Evolutionary conservation across 2,113 vertebrate genomes (phyloP).

Genomic region (Taxidea taxus): DNA sequence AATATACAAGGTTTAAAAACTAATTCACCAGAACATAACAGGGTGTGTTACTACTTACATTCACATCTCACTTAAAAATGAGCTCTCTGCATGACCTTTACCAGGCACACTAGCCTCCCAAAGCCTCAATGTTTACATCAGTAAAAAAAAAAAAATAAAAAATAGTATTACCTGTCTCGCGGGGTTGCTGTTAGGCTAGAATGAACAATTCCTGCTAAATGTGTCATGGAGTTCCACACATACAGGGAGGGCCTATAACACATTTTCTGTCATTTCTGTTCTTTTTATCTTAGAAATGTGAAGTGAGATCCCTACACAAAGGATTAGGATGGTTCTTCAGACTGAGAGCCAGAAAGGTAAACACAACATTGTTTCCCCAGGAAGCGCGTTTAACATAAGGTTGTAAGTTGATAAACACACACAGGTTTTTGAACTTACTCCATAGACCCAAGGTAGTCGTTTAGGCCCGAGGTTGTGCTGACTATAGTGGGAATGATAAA

Average conservation of each 20-base stretch:
- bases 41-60: background rate
- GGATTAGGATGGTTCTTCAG: background rate
- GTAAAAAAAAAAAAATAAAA: background rate
- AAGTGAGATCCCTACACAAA: background rate
- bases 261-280: background rate
- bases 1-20: background rate
- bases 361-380: background rate
- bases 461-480: background rate
- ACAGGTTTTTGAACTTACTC: background rate
- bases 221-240: background rate
- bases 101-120: background rate
- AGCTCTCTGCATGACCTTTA: background rate
- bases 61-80: constrained; percentile 26
- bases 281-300: background rate
- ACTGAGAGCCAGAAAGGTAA: background rate
- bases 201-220: background rate
- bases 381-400: background rate
- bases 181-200: constrained; percentile 3
- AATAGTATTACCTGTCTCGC: background rate
- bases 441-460: background rate
- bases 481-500: background rate
- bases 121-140: background rate
- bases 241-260: background rate
- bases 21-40: background rate
- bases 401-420: background rate